Evolutionary conservation across 2,113 vertebrate species (phyloP), one percentile per base, ranked within the genome.

Genomic region (Neomonachus schauinslandi): DNA sequence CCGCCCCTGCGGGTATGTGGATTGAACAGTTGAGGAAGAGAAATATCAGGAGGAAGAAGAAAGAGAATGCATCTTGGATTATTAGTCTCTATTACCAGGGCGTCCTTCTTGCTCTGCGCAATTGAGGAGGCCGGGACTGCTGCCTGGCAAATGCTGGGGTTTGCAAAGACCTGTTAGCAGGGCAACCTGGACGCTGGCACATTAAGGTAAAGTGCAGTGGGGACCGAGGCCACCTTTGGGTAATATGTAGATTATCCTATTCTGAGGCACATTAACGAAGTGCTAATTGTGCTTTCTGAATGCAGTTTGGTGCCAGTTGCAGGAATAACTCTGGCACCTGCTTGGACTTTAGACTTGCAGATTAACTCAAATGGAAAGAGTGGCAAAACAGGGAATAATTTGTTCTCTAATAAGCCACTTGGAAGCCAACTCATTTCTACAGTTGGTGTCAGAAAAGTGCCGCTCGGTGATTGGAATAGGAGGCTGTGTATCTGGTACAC

Each of bases 281-380:
- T 93, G 95, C 96, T 99, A 98, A 98, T 98, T 99, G 98, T 98
- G 98, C 97, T 98, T 98, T 98, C 97, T 95, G 83, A 89, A 98
- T 92, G 95, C 42, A 80, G 33, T 98, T 98, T 93, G 95, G 95
- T 98, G 98, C 98, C 98, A 98, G 98, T 97, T 79, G 95, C 93
- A 72, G 98, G 96, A 98, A 94, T 97, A 98, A 98, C 98, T 97
- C 97, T 96, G 98, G 98, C 98, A 97, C 95, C 95, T 97, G 98
- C 97, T 98, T 71, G 90, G 97, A 97, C 98, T 92, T 96, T 59
- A 84, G 98, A 98, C 98, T 98, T 98, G 98, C 96, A 98, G 83
- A 97, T 97, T 97, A 98, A 98, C 97, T 98, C 79, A 93, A 57
- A 93, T 97, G 97, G 92, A 67, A 15, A 77, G 85, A 98, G 39